phyloP scores from a whole-genome alignment of 2,113 vertebrate genomes.

The Mormyrus iriodes region DNA sequence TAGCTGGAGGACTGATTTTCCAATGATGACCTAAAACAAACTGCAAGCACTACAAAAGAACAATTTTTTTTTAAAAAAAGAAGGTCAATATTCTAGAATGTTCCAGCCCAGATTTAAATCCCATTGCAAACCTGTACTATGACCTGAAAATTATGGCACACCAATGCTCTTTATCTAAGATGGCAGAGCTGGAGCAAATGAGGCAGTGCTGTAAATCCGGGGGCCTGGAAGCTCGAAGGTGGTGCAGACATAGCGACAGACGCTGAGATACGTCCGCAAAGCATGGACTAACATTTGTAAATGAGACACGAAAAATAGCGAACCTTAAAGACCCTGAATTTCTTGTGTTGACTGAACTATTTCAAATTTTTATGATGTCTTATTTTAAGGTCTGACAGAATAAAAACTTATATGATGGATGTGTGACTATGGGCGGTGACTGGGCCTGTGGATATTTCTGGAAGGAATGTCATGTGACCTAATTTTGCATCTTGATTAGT shows the following conservation, averaged over 20 bases:
- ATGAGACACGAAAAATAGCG: not conserved
- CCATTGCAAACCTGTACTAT: slow-evolving; percentile 1
- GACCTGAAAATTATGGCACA: not conserved
- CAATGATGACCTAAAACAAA: not conserved
- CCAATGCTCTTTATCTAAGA: not conserved
- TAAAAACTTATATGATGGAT: not conserved
- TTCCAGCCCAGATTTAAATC: not conserved
- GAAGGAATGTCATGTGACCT: not conserved
- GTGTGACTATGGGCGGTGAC: not conserved
- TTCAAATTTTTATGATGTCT: not conserved
- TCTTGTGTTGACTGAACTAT: not conserved
- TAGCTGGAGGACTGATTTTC: not conserved
- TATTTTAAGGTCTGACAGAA: not conserved
- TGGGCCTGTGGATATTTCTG: not conserved
- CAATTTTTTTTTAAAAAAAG: not conserved
- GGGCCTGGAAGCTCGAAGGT: not conserved
- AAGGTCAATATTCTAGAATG: not conserved
- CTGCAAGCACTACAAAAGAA: not conserved
- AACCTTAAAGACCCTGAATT: not conserved
- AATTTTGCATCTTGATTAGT: not conserved
- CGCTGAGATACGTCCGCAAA: not conserved
- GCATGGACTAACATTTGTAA: not conserved
- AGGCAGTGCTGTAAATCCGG: not conserved
- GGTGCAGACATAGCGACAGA: not conserved
- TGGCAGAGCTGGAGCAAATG: not conserved